phyloP scores from a whole-genome alignment of 2,888 invertebrate genomes.

The Unio delphinus region DNA sequence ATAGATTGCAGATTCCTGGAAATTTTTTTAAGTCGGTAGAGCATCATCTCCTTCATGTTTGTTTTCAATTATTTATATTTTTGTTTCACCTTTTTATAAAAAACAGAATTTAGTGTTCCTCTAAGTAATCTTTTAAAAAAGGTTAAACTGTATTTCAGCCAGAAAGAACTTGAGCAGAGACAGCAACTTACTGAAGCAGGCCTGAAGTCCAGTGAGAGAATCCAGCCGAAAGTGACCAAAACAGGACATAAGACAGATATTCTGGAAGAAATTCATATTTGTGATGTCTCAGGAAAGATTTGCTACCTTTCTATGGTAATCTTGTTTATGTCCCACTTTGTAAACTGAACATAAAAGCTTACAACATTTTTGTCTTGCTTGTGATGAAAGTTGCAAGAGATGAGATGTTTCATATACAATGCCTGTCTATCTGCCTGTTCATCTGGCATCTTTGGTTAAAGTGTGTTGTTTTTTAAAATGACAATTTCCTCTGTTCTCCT shows the following conservation, averaged over 20 bases:
- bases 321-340: no score
- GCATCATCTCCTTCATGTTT: background rate
- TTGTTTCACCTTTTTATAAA: no score
- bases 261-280: slow-evolving; percentile 81
- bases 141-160: slow-evolving; percentile 52
- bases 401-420: no score
- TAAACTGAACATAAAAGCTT: no score
- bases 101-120: no score
- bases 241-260: slow-evolving; percentile 56
- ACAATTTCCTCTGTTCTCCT: no score
- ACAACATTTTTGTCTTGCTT: no score
- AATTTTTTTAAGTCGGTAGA: background rate
- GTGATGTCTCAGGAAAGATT: slow-evolving; percentile 86
- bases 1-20: background rate
- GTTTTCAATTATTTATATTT: background rate
- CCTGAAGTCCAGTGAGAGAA: slow-evolving; percentile 78
- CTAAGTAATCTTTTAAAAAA: no score
- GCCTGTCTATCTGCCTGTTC: no score
- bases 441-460: no score
- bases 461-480: no score
- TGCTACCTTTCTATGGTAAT: slow-evolving; percentile 87
- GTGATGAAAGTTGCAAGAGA: no score
- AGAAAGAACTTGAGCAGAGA: slow-evolving; percentile 79
- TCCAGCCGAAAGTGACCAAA: slow-evolving; percentile 71
- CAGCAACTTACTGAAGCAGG: slow-evolving; percentile 78